Conservation (phyloP, 2,113 vertebrate species). For the Pogona vitticeps region DNA sequence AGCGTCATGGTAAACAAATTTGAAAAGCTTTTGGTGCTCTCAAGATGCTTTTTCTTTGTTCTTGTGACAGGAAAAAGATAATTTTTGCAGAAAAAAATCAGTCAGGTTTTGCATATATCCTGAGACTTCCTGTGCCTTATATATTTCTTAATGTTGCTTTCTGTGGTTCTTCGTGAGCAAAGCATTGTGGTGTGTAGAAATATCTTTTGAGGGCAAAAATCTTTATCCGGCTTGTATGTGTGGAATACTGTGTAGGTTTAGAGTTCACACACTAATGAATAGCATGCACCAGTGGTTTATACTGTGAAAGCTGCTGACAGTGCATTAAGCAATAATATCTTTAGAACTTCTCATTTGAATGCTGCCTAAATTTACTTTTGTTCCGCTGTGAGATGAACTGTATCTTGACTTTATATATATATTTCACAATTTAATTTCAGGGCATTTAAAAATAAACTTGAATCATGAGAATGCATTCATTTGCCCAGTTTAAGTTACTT, state of each 20-base stretch:
- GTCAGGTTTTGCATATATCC: not conserved
- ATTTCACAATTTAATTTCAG: too few relatives aligned
- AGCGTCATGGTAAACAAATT: not conserved
- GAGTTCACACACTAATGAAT: constrained; percentile 4
- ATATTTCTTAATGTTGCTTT: not conserved
- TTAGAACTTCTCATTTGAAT: constrained; percentile 56
- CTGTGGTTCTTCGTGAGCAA: not conserved
- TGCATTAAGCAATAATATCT: constrained; percentile 30
- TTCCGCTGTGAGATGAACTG: constrained; percentile 45
- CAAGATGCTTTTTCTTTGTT: not conserved
- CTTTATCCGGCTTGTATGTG: not conserved
- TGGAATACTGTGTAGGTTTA: not conserved
- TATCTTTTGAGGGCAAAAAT: not conserved
- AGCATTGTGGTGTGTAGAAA: not conserved
- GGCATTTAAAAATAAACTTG: constrained; percentile 27
- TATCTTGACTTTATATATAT: constrained; percentile 16
- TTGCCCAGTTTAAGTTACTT: not conserved
- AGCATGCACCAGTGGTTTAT: constrained; percentile 45
- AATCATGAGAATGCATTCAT: not conserved
- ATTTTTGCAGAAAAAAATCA: not conserved
- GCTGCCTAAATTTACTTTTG: constrained; percentile 42
- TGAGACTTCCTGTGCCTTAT: not conserved
- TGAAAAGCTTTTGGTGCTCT: not conserved
- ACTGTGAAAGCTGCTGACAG: constrained; percentile 34
- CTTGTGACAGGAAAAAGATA: not conserved